These are phyloP conservation scores for Fissipunctia ypsillon DNA, from an alignment of 2,888 invertebrate species.

Conservation along the genomic window DNA sequence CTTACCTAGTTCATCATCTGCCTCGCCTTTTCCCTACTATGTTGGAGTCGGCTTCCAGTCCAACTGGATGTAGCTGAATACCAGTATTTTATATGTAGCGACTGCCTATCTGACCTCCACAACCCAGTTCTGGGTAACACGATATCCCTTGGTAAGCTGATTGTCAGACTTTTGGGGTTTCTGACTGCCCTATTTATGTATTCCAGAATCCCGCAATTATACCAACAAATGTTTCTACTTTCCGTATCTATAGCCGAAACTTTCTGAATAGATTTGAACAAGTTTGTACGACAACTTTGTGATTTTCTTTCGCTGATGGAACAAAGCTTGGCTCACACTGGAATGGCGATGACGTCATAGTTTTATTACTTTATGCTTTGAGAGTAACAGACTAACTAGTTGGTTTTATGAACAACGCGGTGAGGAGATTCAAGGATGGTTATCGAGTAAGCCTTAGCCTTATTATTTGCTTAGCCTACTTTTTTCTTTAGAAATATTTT, in stretches of 20 bases:
- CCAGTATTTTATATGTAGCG: too few relatives aligned
- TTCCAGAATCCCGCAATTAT: too few relatives aligned
- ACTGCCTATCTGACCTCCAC: too few relatives aligned
- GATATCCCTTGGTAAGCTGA: too few relatives aligned
- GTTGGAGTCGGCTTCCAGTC: too few relatives aligned
- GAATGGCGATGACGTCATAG: conserved; percentile 24
- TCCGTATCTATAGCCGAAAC: conserved; percentile 1
- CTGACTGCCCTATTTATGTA: too few relatives aligned
- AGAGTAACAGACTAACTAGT: conserved; percentile 29
- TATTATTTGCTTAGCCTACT: not conserved
- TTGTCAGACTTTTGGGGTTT: too few relatives aligned
- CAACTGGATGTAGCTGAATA: too few relatives aligned
- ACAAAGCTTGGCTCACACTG: conserved; percentile 44
- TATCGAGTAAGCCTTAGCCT: conserved; percentile 9
- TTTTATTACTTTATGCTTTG: conserved; percentile 43
- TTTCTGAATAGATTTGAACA: conserved; percentile 45
- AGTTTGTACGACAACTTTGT: conserved; percentile 32
- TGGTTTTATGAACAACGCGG: conserved; percentile 11
- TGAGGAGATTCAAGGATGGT: conserved; percentile 24
- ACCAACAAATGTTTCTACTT: not conserved
- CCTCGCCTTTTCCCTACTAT: too few relatives aligned
- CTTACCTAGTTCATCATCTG: too few relatives aligned
- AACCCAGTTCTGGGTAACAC: too few relatives aligned
- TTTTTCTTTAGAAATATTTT: not conserved
- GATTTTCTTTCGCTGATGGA: conserved; percentile 42